Conservation (phyloP, 2,797 vertebrate genomes). For the Pterois miles region DNA sequence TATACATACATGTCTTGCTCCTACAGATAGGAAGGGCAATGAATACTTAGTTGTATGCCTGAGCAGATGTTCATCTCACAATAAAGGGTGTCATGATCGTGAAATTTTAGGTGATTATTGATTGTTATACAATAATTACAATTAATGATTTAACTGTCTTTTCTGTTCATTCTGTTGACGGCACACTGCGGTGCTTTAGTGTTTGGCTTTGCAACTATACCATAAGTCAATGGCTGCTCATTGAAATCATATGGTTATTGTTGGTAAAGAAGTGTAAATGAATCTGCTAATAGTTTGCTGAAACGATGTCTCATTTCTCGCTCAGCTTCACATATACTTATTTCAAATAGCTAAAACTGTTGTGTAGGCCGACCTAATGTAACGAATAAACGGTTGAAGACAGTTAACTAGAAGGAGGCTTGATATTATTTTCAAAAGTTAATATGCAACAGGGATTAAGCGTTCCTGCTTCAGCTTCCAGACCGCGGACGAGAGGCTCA, state of each 20-base stretch:
- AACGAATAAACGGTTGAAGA: background rate
- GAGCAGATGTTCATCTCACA: background rate
- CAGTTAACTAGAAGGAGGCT: background rate
- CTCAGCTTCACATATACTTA: background rate
- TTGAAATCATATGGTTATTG: background rate
- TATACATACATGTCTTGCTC: background rate
- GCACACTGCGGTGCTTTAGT: background rate
- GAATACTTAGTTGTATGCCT: background rate
- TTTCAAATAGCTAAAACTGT: background rate
- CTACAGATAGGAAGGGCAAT: background rate
- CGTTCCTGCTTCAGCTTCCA: background rate
- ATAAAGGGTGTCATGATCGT: too few relatives aligned
- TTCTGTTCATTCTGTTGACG: background rate
- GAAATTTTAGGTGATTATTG: background rate
- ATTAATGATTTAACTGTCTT: background rate
- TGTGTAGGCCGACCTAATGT: background rate
- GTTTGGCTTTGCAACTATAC: background rate
- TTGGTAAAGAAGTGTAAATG: background rate
- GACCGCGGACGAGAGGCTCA: background rate
- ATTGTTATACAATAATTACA: background rate
- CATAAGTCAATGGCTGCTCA: background rate
- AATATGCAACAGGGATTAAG: constrained; percentile 7
- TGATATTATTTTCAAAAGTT: background rate
- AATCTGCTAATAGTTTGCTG: background rate
- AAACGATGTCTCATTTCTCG: background rate